Evolutionary conservation across 1,140 invertebrate genomes (phyloP), one percentile per base, ranked within the genome.

Genomic region (Drosophila pallidifrons): DNA sequence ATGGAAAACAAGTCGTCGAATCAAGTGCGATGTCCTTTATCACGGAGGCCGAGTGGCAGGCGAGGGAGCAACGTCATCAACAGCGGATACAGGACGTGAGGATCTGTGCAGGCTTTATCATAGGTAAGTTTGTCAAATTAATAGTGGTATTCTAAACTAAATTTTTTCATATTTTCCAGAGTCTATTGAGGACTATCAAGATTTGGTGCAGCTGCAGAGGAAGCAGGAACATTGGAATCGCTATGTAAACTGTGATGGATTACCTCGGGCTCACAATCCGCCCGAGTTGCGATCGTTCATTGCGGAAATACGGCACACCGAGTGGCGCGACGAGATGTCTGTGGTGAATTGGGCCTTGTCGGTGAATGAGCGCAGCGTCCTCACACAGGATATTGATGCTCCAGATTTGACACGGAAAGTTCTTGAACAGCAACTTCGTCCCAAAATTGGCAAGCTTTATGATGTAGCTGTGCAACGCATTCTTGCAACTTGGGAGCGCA

Each of bases 161-260:
- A 16, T 1, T 30, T 8, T 5, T 10, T 8, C 5, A 13, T 43
- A 0, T 5, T 13, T 10, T 20, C 0, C 45, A 88, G 83, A 79
- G 10, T 73, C 77, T 8, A 55, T 47, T 5, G 28, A 52, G 1
- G 77, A 75, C 11, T 74, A 78, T 55, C n/a, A 58, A 1, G 5
- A 43, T 8, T 46, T 83, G 25, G 1, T 38, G 55, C n/a, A 16
- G 5, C 6, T 67, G 16, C 70, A 83, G 16, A 13, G 66, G 1
- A 11, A 35, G 1, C 4, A 51, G 1, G 57, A 76, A 0, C 30
- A 66, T 0, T 92, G 91, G 91, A 28, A 54, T 5, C 57, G 46
- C 5, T 91, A 82, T 66, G 0, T 89, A 15, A 54, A 52, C 16
- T 92, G 91, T 25, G 83, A 88, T 52, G 81, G 83, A 1, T 25